These are phyloP conservation scores for Drosophila subpulchrella DNA, from an alignment of 1,140 invertebrate genomes.

Conservation along the genomic window DNA sequence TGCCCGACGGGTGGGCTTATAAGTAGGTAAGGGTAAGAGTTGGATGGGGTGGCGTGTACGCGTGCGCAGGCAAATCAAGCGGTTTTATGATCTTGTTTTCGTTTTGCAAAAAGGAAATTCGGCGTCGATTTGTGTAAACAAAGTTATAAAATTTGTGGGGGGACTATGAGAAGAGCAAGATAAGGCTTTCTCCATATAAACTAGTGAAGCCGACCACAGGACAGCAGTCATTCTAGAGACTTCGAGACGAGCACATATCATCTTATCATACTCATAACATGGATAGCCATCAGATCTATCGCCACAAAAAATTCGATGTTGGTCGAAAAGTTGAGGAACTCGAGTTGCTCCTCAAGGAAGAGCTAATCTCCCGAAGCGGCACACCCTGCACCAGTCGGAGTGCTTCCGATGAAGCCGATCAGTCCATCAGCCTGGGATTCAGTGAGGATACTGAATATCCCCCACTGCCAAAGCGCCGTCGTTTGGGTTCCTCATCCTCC, in stretches of 20 bases:
- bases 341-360: conserved; percentile 36
- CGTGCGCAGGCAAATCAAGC: conserved; percentile 44
- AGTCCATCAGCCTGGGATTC: conserved; percentile 38
- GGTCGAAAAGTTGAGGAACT: conserved; percentile 9
- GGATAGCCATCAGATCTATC: conserved; percentile 51
- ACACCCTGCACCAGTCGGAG: conserved; percentile 26
- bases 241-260: conserved; percentile 23
- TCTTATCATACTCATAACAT: conserved; percentile 3
- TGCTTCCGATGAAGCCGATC: conserved; percentile 11
- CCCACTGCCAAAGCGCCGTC: conserved; percentile 53
- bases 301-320: conserved; percentile 77
- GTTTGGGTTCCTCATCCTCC: conserved; percentile 42
- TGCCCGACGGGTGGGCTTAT: conserved; percentile 37
- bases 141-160: conserved; percentile 55
- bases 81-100: conserved; percentile 72
- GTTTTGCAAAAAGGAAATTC: conserved; percentile 64
- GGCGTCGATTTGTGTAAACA: conserved; percentile 65
- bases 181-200: conserved; percentile 52
- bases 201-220: conserved; percentile 22
- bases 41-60: conserved; percentile 10
- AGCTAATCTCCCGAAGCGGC: conserved; percentile 42
- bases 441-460: conserved; percentile 28
- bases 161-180: conserved; percentile 43
- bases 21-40: conserved; percentile 12
- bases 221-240: conserved; percentile 52